Conservation (phyloP, 2,797 vertebrate species). For the Epinephelus awoara region DNA sequence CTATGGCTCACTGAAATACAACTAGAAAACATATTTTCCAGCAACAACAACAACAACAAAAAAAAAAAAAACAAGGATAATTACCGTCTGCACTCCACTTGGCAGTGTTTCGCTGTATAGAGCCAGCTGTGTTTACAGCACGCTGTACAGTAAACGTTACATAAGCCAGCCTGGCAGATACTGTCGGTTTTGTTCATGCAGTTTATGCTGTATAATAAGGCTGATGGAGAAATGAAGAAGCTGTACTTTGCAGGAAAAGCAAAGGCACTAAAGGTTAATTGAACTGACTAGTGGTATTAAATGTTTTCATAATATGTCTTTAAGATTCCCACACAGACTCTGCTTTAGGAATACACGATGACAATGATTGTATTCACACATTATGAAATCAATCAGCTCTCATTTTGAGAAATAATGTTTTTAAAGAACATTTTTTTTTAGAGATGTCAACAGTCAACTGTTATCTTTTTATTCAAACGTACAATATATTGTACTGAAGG, state of each 20-base stretch:
- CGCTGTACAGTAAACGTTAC: slow-evolving; percentile 59
- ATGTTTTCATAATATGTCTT: slow-evolving; percentile 18
- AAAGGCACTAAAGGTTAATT: slow-evolving; percentile 45
- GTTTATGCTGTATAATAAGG: slow-evolving; percentile 30
- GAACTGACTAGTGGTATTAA: slow-evolving; percentile 29
- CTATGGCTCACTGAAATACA: slow-evolving; percentile 12
- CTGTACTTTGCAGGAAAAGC: slow-evolving; percentile 24
- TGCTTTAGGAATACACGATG: not conserved
- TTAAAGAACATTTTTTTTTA: slow-evolving; percentile 7
- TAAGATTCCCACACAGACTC: slow-evolving; percentile 23
- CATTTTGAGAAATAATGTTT: not conserved
- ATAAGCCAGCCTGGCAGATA: slow-evolving; percentile 53
- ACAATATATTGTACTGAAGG: slow-evolving; percentile 18
- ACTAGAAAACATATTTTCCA: slow-evolving; percentile 28
- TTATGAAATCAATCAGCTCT: no score
- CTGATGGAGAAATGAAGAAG: slow-evolving; percentile 20
- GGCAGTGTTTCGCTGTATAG: slow-evolving; percentile 40
- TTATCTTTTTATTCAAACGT: slow-evolving; percentile 23
- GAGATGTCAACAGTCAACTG: not conserved
- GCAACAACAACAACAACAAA: no score
- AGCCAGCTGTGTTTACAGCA: slow-evolving; percentile 68
- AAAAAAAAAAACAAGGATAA: slow-evolving; percentile 27
- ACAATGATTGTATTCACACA: not conserved
- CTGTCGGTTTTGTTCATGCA: slow-evolving; percentile 39
- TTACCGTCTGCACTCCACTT: slow-evolving; percentile 48